phyloP scores from a whole-genome alignment of 2,113 vertebrate species.

The Pomatostomus ruficeps region DNA sequence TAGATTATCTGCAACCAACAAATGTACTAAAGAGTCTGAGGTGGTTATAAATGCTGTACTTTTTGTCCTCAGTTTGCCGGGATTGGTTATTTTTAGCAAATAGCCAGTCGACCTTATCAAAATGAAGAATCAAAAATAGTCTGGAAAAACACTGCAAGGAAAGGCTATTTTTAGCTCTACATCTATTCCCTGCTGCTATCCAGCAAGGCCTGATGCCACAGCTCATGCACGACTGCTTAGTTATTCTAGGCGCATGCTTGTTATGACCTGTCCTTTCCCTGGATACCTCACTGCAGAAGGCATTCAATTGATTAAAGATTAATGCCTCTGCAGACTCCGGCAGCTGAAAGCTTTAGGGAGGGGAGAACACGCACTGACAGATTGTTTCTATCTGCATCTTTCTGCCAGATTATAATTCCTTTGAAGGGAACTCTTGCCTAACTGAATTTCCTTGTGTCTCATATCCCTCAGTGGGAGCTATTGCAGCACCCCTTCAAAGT shows the following conservation, averaged over 20 bases:
- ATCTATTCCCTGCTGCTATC: constrained; percentile 63
- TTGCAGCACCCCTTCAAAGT: not conserved
- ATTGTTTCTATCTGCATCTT: constrained; percentile 52
- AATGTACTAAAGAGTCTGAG: constrained; percentile 32
- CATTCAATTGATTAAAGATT: constrained; percentile 74
- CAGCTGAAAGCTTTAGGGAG: constrained; percentile 40
- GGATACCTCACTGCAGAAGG: constrained; percentile 67
- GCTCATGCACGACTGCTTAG: constrained; percentile 35
- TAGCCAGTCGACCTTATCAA: constrained; percentile 81
- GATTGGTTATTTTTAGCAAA: constrained; percentile 84
- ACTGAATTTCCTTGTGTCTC: not conserved
- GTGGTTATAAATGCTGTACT: constrained; percentile 73
- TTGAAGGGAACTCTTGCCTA: not conserved
- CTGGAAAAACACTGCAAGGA: constrained; percentile 72
- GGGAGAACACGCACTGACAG: constrained; percentile 36
- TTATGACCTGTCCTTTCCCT: constrained; percentile 37
- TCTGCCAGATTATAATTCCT: constrained; percentile 23
- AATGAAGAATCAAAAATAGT: constrained; percentile 85
- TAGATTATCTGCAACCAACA: constrained; percentile 47
- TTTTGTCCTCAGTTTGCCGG: constrained; percentile 78
- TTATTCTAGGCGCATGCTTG: constrained; percentile 63
- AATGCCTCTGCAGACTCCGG: constrained; percentile 71
- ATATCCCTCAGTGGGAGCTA: not conserved
- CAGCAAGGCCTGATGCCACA: constrained; percentile 62
- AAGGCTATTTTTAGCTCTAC: constrained; percentile 71